phyloP scores from a whole-genome alignment of 2,797 vertebrate genomes.

The Catostomus latipinnis region DNA sequence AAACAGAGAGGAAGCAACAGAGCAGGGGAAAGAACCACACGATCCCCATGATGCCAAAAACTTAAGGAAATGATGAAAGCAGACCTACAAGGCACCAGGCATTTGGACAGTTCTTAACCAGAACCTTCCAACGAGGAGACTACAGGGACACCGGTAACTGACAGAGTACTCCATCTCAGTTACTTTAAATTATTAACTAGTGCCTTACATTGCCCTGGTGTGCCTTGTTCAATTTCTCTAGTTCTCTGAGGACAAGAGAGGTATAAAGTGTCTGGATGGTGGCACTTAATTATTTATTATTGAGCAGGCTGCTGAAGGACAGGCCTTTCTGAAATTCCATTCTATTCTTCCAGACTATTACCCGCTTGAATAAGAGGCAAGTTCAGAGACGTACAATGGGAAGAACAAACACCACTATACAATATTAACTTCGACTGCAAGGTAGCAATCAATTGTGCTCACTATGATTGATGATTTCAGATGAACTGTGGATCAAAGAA shows the following conservation, averaged over 20 bases:
- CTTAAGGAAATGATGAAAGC: slow-evolving; percentile 53
- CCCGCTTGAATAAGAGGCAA: slow-evolving; percentile 49
- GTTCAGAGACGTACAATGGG: background rate
- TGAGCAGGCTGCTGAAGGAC: slow-evolving; percentile 56
- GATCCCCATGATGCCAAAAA: slow-evolving; percentile 56
- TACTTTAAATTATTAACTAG: slow-evolving; percentile 75
- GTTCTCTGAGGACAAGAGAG: slow-evolving; percentile 38
- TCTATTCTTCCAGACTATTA: slow-evolving; percentile 13
- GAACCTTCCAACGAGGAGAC: slow-evolving; percentile 48
- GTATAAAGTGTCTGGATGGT: slow-evolving; percentile 70
- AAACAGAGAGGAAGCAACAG: slow-evolving; percentile 65
- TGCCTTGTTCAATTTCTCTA: slow-evolving; percentile 55
- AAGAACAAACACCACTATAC: background rate
- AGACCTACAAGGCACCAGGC: slow-evolving; percentile 56
- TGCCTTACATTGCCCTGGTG: slow-evolving; percentile 52
- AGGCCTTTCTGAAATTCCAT: slow-evolving; percentile 66
- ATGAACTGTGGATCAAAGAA: background rate
- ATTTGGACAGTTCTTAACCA: slow-evolving; percentile 53
- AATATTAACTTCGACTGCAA: slow-evolving; percentile 17
- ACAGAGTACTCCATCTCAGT: slow-evolving; percentile 58
- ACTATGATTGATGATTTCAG: background rate
- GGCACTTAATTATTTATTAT: slow-evolving; percentile 74
- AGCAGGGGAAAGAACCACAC: slow-evolving; percentile 55
- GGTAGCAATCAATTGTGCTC: slow-evolving; percentile 6
- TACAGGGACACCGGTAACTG: slow-evolving; percentile 49